Evolutionary conservation across 2,797 vertebrate species (phyloP).

Genomic region (Schizothorax lantsangensis): DNA sequence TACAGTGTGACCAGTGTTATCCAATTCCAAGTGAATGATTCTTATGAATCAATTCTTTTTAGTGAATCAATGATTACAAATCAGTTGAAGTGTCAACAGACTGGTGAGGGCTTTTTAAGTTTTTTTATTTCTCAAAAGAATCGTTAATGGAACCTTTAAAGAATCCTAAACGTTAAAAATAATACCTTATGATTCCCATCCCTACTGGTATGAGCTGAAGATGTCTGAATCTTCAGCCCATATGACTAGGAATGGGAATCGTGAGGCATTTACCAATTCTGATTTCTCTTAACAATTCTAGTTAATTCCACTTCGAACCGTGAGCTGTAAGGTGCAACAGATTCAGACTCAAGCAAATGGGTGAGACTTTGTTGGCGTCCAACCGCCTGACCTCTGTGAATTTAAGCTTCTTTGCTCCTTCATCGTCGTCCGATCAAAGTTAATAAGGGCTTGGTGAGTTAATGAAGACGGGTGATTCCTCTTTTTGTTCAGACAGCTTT

Average conservation of each 20-base stretch:
- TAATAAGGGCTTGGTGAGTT: slow-evolving; percentile 87
- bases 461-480: slow-evolving; percentile 85
- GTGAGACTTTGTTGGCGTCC: slow-evolving; percentile 79
- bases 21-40: not conserved
- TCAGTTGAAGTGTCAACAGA: not conserved
- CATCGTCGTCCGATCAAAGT: slow-evolving; percentile 84
- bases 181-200: not conserved
- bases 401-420: slow-evolving; percentile 87
- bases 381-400: slow-evolving; percentile 85
- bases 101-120: not conserved
- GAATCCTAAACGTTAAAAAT: not conserved
- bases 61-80: not conserved
- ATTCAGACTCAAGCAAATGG: slow-evolving; percentile 80
- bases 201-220: not conserved
- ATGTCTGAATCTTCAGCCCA: not conserved
- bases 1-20: not conserved
- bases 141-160: not conserved
- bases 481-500: slow-evolving; percentile 86
- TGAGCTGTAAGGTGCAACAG: slow-evolving; percentile 74
- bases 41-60: not conserved
- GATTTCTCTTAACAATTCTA: not conserved
- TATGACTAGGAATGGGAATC: not conserved
- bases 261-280: not conserved
- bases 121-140: not conserved
- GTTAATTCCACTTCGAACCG: slow-evolving; percentile 61